phyloP scores from a whole-genome alignment of 2,113 vertebrate species.

The Clinocottus analis region DNA sequence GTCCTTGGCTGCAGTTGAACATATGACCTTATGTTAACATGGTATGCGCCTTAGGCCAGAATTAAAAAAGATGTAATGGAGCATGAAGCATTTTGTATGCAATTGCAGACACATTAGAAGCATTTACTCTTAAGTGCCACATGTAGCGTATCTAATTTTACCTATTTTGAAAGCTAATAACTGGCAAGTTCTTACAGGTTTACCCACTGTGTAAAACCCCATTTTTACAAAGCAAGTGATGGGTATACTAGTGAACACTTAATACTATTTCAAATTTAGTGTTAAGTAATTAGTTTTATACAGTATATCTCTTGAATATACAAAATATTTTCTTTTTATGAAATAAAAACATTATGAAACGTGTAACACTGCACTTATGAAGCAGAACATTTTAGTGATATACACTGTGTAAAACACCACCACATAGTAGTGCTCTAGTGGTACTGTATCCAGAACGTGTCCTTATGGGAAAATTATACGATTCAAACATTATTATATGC shows the following conservation, averaged over 20 bases:
- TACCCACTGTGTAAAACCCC: not conserved
- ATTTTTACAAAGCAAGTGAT: not conserved
- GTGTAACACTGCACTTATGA: not conserved
- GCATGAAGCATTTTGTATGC: not conserved
- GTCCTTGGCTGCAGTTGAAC: constrained; percentile 11
- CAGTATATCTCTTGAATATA: not conserved
- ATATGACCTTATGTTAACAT: not conserved
- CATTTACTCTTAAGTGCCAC: not conserved
- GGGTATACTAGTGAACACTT: not conserved
- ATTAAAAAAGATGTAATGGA: not conserved
- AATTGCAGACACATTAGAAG: not conserved
- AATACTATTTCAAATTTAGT: too few species aligned
- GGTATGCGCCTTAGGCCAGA: not conserved
- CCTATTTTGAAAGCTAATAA: not conserved
- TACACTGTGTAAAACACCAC: not conserved
- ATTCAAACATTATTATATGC: not conserved
- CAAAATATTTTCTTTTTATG: not conserved
- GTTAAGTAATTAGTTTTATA: too few species aligned
- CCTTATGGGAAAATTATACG: not conserved
- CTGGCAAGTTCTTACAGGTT: too few species aligned
- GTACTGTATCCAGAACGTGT: not conserved
- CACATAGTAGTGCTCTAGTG: not conserved
- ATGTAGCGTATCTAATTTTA: constrained; percentile 5
- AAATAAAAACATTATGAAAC: not conserved
- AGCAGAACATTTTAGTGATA: not conserved